Base-by-base conservation (phyloP, 2,113 vertebrate genomes). In the Terrapene triunguis region DNA sequence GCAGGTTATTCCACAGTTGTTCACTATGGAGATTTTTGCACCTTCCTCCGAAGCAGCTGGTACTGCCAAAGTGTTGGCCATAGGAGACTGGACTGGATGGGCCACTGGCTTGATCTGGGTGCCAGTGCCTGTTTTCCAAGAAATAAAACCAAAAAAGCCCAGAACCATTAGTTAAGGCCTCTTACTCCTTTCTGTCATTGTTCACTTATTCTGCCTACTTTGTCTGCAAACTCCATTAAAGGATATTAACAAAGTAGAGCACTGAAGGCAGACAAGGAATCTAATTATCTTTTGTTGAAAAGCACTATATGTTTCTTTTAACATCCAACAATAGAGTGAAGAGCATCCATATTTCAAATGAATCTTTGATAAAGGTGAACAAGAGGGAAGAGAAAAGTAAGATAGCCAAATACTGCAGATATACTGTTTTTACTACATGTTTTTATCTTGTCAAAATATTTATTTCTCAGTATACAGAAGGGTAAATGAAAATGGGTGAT, bases 251-350 rank as follows among this genome's bases (percentile, higher is more conserved):
- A 32, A 97, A 96, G 94, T 95, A 86, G 89, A 97, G 91, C 84
- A 97, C 91, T 97, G 96, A 98, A 98, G 69, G 87, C 96, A 98
- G 93, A 94, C 84, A 95, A 97, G 95, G 97, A 98, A 97, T 97
- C 93, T 98, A 98, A 98, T 98, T 98, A 97, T 97, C 96, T 95
- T 98, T 97, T 97, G 94, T 95, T 27, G 11, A 94, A 95, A 97
- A 98, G 84, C 85, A 96, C 98, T 98, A 98, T 98, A 98, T 98
- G 98, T 95, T 98, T 89, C 96, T 97, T 97, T 97, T 95, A 97
- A 96, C 74, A 96, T 98, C 92, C 97, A 96, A 97, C 97, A 98
- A 98, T 84, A 95, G 92, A 89, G 87, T 94, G 85, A 96, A 96
- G 78, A 97, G 89, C 79, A 82, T 97, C 87, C 80, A 91, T 85